Percentiles rank a stretch among this genome's conserved stretches.
Conservation (phyloP, 2,113 vertebrate genomes). For the Ahaetulla prasina region DNA sequence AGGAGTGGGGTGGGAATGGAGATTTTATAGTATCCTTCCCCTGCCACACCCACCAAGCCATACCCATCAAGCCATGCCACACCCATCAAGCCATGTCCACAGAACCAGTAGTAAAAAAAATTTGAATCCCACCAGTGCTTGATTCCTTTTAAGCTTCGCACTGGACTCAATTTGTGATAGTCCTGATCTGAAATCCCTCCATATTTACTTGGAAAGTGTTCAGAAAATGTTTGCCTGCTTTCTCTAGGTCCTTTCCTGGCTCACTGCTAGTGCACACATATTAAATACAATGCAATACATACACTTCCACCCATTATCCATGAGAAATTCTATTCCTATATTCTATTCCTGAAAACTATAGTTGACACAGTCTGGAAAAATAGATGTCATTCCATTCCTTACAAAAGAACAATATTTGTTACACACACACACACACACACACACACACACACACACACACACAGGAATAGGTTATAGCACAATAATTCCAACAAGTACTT, state of each 20-base stretch:
- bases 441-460: too few species aligned
- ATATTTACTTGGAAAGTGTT: not conserved
- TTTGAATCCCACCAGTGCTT: not conserved
- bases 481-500: not conserved
- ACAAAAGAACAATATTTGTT: not conserved
- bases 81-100: too few species aligned
- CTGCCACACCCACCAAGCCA: too few species aligned
- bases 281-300: not conserved
- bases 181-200: not conserved
- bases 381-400: not conserved
- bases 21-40: too few species aligned
- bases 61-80: too few species aligned
- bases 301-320: not conserved
- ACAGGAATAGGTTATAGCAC: not conserved
- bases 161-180: conserved; percentile 1
- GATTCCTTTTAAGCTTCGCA: not conserved
- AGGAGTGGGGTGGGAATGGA: too few species aligned
- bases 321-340: not conserved
- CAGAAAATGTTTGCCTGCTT: not conserved
- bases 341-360: not conserved
- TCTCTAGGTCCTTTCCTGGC: not conserved
- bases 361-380: not conserved
- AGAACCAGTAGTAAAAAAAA: too few species aligned
- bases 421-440: not conserved
- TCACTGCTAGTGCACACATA: not conserved